Evolutionary conservation across 2,797 vertebrate genomes (phyloP).

Genomic region (Hylomyscus alleni): DNA sequence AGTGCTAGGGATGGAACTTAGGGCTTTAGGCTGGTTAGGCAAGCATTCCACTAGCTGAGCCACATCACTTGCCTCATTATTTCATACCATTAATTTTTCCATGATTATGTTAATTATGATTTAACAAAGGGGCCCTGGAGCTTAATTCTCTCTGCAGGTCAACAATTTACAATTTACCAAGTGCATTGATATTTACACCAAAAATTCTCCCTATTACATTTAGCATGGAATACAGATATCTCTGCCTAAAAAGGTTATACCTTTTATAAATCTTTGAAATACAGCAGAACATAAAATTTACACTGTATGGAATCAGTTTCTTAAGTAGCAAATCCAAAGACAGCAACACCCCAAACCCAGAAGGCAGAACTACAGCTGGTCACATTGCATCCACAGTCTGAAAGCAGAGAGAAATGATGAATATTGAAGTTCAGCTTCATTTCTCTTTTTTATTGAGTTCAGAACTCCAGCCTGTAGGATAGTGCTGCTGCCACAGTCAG

Average conservation of each 20-base stretch:
- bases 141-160: background rate
- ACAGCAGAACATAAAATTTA: background rate
- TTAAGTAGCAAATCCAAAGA: background rate
- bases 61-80: background rate
- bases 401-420: background rate
- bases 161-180: background rate
- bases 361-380: background rate
- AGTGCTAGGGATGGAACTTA: too few relatives aligned
- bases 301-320: background rate
- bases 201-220: background rate
- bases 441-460: background rate
- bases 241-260: background rate
- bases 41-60: background rate
- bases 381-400: too few relatives aligned
- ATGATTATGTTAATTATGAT: background rate
- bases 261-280: background rate
- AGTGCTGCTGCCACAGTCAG: background rate
- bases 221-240: background rate
- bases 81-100: background rate
- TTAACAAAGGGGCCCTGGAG: background rate
- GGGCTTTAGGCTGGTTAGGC: too few relatives aligned
- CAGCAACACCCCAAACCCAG: background rate
- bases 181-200: background rate
- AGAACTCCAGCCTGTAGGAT: too few relatives aligned
- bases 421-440: background rate